Conservation (phyloP, 2,113 vertebrate genomes). For the Hydrolagus affinis region DNA sequence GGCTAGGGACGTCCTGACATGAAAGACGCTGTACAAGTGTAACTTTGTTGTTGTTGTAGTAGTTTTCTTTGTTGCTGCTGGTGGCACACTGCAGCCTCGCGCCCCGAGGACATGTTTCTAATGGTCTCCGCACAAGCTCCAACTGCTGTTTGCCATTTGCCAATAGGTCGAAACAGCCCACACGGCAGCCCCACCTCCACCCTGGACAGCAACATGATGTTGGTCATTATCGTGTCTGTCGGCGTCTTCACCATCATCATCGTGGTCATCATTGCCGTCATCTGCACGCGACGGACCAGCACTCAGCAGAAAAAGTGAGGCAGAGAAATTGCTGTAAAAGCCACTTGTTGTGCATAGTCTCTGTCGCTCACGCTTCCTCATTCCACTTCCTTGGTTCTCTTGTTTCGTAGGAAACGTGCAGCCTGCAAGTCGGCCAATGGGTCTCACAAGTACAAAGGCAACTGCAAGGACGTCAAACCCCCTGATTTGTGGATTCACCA, state of each 20-base stretch:
- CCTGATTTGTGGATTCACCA: conserved; percentile 98
- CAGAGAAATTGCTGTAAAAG: neutral
- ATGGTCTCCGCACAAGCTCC: neutral
- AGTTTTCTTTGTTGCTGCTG: too few relatives aligned
- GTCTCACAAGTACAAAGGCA: conserved; percentile 95
- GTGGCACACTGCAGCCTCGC: neutral
- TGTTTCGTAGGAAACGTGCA: conserved; percentile 72
- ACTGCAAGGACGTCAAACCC: conserved; percentile 93
- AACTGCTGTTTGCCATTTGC: neutral
- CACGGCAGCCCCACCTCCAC: conserved; percentile 62
- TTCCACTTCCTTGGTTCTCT: neutral
- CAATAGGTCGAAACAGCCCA: conserved; percentile 72
- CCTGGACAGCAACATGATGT: conserved; percentile 71
- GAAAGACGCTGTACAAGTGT: too few relatives aligned
- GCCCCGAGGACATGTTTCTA: neutral
- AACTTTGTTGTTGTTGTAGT: too few relatives aligned
- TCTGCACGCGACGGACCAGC: conserved; percentile 84
- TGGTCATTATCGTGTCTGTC: conserved; percentile 86
- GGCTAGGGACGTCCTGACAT: too few relatives aligned
- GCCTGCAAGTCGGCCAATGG: conserved; percentile 89
- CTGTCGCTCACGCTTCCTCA: neutral
- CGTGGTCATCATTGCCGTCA: conserved; percentile 83
- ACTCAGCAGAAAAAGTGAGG: conserved; percentile 94
- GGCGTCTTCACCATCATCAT: conserved; percentile 84
- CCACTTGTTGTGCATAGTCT: neutral